Evolutionary conservation across 2,888 invertebrate species (phyloP).

Genomic region (Trachelus tabidus): DNA sequence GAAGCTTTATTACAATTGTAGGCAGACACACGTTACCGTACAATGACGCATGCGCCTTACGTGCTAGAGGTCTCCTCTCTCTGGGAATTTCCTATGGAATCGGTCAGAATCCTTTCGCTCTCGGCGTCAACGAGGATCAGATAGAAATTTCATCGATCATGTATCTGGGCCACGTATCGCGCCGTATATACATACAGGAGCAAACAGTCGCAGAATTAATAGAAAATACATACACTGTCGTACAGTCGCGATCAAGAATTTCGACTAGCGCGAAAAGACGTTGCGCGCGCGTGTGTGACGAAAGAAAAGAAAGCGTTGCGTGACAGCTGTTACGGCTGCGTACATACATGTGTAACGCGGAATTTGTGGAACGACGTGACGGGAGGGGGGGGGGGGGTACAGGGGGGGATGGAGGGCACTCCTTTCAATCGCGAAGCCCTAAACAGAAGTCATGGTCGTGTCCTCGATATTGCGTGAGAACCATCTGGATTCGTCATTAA

Average conservation of each 20-base stretch:
- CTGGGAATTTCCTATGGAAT: background rate
- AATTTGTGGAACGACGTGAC: background rate
- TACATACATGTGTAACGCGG: background rate
- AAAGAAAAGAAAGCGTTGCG: conserved; percentile 8
- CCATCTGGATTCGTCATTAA: background rate
- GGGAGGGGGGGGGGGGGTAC: too few species aligned
- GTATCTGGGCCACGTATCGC: background rate
- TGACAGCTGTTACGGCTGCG: background rate
- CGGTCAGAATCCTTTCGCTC: background rate
- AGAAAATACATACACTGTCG: background rate
- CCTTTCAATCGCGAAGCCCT: background rate
- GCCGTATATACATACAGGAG: background rate
- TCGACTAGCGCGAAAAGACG: background rate
- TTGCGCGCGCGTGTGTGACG: background rate
- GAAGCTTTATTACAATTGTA: background rate
- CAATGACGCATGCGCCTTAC: background rate
- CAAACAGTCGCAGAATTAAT: background rate
- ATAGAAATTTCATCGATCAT: background rate
- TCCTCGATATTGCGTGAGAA: background rate
- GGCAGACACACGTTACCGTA: background rate
- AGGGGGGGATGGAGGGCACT: background rate
- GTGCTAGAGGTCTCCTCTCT: background rate
- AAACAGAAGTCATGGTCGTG: background rate
- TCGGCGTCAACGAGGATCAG: background rate
- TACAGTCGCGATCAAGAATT: background rate